Base-by-base conservation (phyloP, 2,888 invertebrate species). In the Pinctada fucata region DNA sequence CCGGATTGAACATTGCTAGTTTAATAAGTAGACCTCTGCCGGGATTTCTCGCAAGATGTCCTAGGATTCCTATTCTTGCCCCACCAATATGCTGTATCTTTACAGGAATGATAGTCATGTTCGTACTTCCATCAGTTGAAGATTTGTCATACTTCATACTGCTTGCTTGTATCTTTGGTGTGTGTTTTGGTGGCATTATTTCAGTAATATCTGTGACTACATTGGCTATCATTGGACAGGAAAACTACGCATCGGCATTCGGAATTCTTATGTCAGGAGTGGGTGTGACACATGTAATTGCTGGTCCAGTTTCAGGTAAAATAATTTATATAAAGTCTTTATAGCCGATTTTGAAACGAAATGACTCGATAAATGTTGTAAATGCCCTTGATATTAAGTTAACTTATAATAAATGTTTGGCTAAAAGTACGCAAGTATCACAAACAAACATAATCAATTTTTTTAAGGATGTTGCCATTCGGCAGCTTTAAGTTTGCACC, bases 281-380 rank as follows among this genome's bases (percentile, higher is more conserved):
- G 0, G 78, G 80, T 3, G 49, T 78, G 4, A 31, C 63, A 6
- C 75, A 75, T 47, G 63, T 67, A 45, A n/a, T 31, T 51, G 76
- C 69, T 16, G 79, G 72, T n/a, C 79, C 79, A 0, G 49, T 79
- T 3, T 52, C 75, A 66, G 79, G 79, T 75, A 75, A 70, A 13
- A 58, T 58, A 58, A 31, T 31, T 31, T 31, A 31, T 31, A 31
- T 31, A 31, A 31, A 31, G 31, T 31, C 31, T 31, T 31, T 31
- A 31, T 31, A 31, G 31, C 31, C 31, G 31, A 31, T 31, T 31
- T 31, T 31, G 31, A 31, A 31, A 31, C 31, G 31, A 31, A 31
- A 31, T 31, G 31, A 31, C 31, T 31, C 31, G 31, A 31, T 31
- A 31, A 31, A 31, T 31, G 31, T 31, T 31, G 31, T 31, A 31